Base-by-base conservation (phyloP, 1,140 invertebrate genomes). In the Andrena cerasifolii region DNA sequence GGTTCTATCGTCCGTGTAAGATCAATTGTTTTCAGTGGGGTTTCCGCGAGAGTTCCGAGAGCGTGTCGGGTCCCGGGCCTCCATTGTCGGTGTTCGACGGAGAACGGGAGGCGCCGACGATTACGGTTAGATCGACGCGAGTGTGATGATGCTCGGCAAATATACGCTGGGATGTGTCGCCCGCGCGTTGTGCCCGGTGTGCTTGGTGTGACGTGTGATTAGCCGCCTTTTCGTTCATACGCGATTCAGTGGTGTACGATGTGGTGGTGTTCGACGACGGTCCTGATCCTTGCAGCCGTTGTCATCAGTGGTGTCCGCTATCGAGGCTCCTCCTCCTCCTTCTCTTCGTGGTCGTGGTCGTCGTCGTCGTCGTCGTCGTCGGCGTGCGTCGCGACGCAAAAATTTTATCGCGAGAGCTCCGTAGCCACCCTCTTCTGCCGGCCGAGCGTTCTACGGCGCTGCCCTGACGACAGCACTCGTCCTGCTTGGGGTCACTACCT, bases 171-270 rank as follows among this genome's bases (percentile, higher is more conserved):
- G 54, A 79, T 78, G 82, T 53, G 63, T 83, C 66, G 73, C 62
- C 82, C 85, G 80, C 53, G 70, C 63, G 73, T 26, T 73, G 59
- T 58, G 75, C 86, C 65, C 80, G 80, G 74, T 62, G 85, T 80
- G 72, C 68, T 85, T 88, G 84, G 86, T 88, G 90, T 90, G 88
- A 86, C 84, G 89, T 89, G 89, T 89, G 82, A 89, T 87, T 85
- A 68, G 74, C 73, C 72, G 70, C 56, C 33, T 82, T 73, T 81
- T 72, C n/a, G n/a, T 56, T 75, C 66, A 58, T 76, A 80, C 83
- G 85, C 74, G 82, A 88, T 79, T 82, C 71, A 84, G 88, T 87
- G 89, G 78, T 87, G 78, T 89, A 89, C 85, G 87, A 90, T 90
- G 88, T 90, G 88, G 88, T 90, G 88, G 88, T 87, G 87, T 89